A percentile compares a stretch with the other conserved stretches of the same genome.
Evolutionary conservation across 2,888 invertebrate species (phyloP).

Genomic region (Lithophane leautieri): DNA sequence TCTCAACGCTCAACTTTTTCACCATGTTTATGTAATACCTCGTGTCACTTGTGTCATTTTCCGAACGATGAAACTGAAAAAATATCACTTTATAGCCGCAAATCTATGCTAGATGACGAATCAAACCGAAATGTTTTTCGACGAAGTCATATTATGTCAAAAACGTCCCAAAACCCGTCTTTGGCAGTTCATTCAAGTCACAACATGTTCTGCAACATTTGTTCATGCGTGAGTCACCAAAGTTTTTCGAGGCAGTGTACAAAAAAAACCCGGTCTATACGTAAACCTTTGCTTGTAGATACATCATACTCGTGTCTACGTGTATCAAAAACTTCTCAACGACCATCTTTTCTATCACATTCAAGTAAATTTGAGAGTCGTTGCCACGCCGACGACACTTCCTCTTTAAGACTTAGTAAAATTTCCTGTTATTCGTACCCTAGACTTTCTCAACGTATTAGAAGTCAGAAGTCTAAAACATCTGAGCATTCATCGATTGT

Average conservation of each 20-base stretch:
- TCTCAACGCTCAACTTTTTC: background rate
- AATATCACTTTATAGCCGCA: background rate
- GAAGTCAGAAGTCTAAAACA: conserved; percentile 1
- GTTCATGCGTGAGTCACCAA: background rate
- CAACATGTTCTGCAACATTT: background rate
- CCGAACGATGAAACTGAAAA: background rate
- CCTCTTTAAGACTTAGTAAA: conserved; percentile 13
- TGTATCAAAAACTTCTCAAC: conserved; percentile 16
- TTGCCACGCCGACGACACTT: background rate
- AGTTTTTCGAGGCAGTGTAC: background rate
- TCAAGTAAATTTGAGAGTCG: conserved; percentile 8
- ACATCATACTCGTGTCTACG: conserved; percentile 17
- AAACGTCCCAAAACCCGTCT: background rate
- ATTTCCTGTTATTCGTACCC: conserved; percentile 7
- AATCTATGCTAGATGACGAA: conserved; percentile 7
- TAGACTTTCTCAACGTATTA: background rate
- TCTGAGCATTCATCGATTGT: conserved; percentile 9
- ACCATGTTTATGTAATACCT: background rate
- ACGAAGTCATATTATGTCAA: conserved; percentile 1
- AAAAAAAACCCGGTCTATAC: background rate
- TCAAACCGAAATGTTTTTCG: background rate
- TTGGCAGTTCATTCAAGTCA: conserved; percentile 1
- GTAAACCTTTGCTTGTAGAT: conserved; percentile 2
- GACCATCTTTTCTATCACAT: conserved; percentile 8
- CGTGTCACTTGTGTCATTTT: background rate